Evolutionary conservation across 2,797 vertebrate species (phyloP).

Genomic region (Silurus lanzhouensis): DNA sequence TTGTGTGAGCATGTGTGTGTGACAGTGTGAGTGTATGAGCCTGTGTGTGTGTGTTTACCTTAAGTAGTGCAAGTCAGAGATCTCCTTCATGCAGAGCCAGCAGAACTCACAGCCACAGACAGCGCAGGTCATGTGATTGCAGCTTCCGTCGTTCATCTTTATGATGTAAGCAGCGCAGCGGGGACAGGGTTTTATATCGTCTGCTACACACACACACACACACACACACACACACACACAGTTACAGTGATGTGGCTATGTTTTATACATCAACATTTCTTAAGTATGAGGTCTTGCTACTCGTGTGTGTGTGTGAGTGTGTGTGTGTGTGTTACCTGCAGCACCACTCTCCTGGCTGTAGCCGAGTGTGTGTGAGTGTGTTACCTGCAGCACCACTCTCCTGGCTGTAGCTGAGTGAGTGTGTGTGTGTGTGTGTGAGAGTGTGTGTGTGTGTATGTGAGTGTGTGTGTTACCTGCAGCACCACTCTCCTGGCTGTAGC

Average conservation of each 20-base stretch:
- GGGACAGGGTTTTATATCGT: slow-evolving; percentile 98
- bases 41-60: slow-evolving; percentile 72
- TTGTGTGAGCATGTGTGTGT: slow-evolving; percentile 11
- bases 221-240: not conserved
- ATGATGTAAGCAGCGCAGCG: slow-evolving; percentile 97
- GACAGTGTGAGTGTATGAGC: too few relatives aligned
- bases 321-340: too few relatives aligned
- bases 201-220: slow-evolving; percentile 69
- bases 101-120: slow-evolving; percentile 99
- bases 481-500: too few relatives aligned
- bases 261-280: not conserved
- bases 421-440: too few relatives aligned
- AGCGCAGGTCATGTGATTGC: slow-evolving; percentile 98
- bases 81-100: slow-evolving; percentile 99
- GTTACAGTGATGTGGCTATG: not conserved
- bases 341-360: too few relatives aligned
- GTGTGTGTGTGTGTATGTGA: too few relatives aligned
- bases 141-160: slow-evolving; percentile 99
- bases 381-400: slow-evolving; percentile 93
- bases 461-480: too few relatives aligned
- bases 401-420: slow-evolving; percentile 92
- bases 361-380: not conserved
- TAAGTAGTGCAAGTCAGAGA: slow-evolving; percentile 99
- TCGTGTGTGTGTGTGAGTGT: too few relatives aligned
- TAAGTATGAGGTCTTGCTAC: not conserved